These are phyloP conservation scores for Phyllotis vaccarum DNA, from an alignment of 2,797 vertebrate genomes.

Conservation along the genomic window DNA sequence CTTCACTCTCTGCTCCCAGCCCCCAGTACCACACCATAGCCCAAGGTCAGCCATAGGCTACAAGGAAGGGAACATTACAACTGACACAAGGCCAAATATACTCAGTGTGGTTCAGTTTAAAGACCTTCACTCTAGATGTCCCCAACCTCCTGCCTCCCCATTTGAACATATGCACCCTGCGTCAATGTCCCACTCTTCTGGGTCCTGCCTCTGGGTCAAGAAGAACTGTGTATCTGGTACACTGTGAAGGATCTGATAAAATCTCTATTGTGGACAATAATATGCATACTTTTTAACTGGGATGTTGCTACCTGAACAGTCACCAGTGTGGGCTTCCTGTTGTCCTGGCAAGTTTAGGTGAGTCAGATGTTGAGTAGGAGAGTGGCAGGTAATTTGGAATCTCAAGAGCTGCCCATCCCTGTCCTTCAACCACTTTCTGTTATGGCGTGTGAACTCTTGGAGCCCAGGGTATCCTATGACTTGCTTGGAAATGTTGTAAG, in stretches of 20 bases:
- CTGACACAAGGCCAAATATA: background rate
- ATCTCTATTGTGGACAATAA: background rate
- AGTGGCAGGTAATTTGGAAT: background rate
- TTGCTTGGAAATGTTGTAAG: background rate
- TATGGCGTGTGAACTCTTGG: rapidly evolving
- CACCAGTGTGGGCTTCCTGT: background rate
- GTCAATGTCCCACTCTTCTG: no score
- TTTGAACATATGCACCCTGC: background rate
- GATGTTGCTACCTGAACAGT: background rate
- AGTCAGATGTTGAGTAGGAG: background rate
- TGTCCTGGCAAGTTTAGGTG: background rate
- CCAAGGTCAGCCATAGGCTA: rapidly evolving
- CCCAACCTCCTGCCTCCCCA: background rate
- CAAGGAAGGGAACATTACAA: no score
- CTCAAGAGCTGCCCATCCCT: background rate
- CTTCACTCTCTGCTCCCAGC: background rate
- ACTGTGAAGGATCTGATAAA: rapidly evolving
- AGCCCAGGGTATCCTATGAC: background rate
- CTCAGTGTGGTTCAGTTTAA: background rate
- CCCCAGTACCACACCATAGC: background rate
- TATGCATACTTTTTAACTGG: background rate
- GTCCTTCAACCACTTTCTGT: background rate
- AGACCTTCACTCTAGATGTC: background rate
- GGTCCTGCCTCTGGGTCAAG: background rate
- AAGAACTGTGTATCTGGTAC: background rate